Conservation (phyloP, 1,140 invertebrate species). For the Eupeodes corollae region DNA sequence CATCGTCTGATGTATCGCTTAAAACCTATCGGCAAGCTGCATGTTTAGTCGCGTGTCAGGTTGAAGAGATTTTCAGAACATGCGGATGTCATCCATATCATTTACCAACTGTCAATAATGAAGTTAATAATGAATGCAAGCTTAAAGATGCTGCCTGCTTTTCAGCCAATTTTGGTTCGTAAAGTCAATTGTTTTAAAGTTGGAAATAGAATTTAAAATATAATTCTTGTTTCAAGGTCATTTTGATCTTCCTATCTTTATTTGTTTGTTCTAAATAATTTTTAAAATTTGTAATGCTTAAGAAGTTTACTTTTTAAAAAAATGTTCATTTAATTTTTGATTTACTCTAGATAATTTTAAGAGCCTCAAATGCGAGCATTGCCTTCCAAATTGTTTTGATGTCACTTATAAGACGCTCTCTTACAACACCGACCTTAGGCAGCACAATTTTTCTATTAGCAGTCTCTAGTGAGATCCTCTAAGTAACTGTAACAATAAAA, state of each 20-base stretch:
- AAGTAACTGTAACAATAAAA: not conserved
- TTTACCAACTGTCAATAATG: conserved; percentile 17
- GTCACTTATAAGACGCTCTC: conserved; percentile 33
- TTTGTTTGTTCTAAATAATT: too few relatives aligned
- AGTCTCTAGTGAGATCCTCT: conserved; percentile 19
- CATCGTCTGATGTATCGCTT: conserved; percentile 20
- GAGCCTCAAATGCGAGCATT: conserved; percentile 29
- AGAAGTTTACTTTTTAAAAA: too few relatives aligned
- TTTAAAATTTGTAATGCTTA: too few relatives aligned
- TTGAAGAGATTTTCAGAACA: conserved; percentile 18
- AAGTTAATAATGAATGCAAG: conserved; percentile 21
- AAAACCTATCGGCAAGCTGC: conserved; percentile 27
- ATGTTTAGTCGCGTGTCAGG: conserved; percentile 24
- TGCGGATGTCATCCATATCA: conserved; percentile 31
- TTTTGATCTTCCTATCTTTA: too few relatives aligned
- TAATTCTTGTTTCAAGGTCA: too few relatives aligned
- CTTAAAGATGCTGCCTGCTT: conserved; percentile 31
- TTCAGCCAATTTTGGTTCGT: conserved; percentile 25
- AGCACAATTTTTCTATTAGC: conserved; percentile 26
- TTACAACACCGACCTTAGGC: conserved; percentile 29
- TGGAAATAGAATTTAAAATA: too few relatives aligned
- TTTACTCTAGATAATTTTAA: conserved; percentile 26
- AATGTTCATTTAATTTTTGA: not conserved
- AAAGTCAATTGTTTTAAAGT: not conserved
- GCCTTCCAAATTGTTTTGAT: conserved; percentile 33